Conservation (phyloP, 2,113 vertebrate genomes). For the Pangasianodon hypophthalmus region DNA sequence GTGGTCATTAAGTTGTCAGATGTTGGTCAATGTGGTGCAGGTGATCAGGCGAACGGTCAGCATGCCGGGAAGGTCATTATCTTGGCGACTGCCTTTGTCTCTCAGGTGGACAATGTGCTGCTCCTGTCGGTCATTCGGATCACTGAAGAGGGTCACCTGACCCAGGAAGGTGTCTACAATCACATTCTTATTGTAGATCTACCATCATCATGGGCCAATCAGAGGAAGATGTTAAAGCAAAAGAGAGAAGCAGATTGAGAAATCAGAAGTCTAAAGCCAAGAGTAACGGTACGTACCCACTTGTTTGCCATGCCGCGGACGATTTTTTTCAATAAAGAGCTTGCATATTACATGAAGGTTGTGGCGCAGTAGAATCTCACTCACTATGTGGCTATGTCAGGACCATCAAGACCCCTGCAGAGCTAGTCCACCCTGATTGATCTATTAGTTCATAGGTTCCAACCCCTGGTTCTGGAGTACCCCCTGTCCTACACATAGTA, state of each 20-base stretch:
- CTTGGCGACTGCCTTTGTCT: slow-evolving; percentile 82
- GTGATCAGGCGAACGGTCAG: slow-evolving; percentile 83
- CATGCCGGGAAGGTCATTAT: slow-evolving; percentile 84
- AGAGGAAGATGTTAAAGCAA: slow-evolving; percentile 15
- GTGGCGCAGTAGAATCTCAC: background rate
- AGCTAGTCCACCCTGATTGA: background rate
- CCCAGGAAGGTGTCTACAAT: slow-evolving; percentile 94
- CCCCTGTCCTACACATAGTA: background rate
- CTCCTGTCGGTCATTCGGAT: slow-evolving; percentile 83
- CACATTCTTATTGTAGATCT: slow-evolving; percentile 85
- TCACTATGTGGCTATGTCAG: background rate
- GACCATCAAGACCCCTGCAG: background rate
- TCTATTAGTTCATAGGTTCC: background rate
- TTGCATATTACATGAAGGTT: background rate
- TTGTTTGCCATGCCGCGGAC: background rate
- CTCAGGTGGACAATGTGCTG: slow-evolving; percentile 88
- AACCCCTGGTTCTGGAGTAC: background rate
- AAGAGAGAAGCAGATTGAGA: background rate
- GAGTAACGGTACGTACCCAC: background rate
- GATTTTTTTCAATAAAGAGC: background rate
- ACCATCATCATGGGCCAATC: slow-evolving; percentile 28
- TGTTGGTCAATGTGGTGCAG: slow-evolving; percentile 81
- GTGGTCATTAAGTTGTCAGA: slow-evolving; percentile 69
- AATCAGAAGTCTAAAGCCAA: slow-evolving; percentile 7
- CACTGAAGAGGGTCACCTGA: slow-evolving; percentile 83